A percentile compares a stretch with the other conserved stretches of the same genome.
These are phyloP conservation scores for Ceratotherium simum DNA, from an alignment of 2,113 vertebrate genomes.

Conservation along the genomic window DNA sequence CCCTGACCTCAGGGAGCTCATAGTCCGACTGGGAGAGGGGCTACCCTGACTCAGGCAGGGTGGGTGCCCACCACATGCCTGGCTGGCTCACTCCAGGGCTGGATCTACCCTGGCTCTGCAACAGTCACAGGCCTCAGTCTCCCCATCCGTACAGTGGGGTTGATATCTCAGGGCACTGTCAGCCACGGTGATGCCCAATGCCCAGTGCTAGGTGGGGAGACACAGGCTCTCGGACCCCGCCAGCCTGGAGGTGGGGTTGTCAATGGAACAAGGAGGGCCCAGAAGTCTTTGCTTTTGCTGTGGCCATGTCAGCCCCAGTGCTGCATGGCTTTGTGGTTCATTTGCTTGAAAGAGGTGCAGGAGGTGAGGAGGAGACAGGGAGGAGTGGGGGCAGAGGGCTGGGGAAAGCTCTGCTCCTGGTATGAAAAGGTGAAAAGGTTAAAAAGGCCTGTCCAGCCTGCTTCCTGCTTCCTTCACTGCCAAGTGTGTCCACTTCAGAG, in stretches of 20 bases:
- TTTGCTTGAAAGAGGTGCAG: not conserved
- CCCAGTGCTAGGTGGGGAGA: not conserved
- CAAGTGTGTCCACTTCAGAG: not conserved
- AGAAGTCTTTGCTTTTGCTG: not conserved
- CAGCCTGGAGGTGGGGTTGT: not conserved
- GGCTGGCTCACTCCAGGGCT: not conserved
- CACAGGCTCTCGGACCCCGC: not conserved
- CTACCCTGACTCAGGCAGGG: not conserved
- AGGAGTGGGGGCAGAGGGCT: fast-evolving
- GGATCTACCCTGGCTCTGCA: not conserved
- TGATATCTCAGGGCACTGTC: not conserved
- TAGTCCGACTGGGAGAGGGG: not conserved
- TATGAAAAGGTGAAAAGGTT: not conserved
- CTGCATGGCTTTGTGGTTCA: not conserved
- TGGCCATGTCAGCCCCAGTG: not conserved
- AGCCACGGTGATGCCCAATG: not conserved
- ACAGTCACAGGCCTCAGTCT: not conserved
- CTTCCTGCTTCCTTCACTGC: not conserved
- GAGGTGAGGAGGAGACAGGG: not conserved
- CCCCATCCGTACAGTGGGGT: not conserved
- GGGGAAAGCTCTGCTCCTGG: not conserved
- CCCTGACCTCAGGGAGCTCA: not conserved
- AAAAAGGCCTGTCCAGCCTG: not conserved
- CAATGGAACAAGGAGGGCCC: not conserved
- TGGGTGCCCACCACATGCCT: not conserved